Conservation (phyloP, 2,113 vertebrate species). For the Corynorhinus townsendii region DNA sequence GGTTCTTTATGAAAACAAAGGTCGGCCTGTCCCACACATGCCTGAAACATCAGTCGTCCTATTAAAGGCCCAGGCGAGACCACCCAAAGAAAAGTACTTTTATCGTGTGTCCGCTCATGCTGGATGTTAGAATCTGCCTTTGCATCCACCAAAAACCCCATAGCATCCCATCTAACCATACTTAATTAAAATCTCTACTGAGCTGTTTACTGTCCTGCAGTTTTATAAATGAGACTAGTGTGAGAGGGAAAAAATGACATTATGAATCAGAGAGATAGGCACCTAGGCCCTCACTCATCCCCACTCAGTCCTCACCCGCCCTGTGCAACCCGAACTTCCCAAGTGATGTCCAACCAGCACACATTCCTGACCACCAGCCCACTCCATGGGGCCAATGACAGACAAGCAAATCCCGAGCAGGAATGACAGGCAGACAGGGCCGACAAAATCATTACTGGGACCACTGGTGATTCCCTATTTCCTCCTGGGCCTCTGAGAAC, state of each 20-base stretch:
- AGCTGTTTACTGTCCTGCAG: background rate
- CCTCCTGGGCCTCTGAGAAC: slow-evolving; percentile 11
- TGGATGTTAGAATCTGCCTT: background rate
- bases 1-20: background rate
- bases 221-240: background rate
- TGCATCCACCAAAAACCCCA: background rate
- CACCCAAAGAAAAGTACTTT: background rate
- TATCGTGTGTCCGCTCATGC: background rate
- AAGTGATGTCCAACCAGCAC: background rate
- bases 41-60: background rate
- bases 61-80: background rate
- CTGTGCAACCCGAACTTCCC: background rate
- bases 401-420: slow-evolving; percentile 32
- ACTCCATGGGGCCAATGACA: slow-evolving; percentile 20
- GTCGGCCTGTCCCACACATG: background rate
- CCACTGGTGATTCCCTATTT: background rate
- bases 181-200: background rate
- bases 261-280: background rate
- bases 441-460: background rate
- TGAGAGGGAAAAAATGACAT: background rate
- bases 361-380: background rate
- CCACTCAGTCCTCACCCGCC: background rate
- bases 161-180: background rate
- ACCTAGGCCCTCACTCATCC: background rate
- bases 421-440: slow-evolving; percentile 33